Percentiles rank a stretch among this genome's conserved stretches.
phyloP scores from a whole-genome alignment of 2,888 invertebrate genomes.

The Aphrophora alni region DNA sequence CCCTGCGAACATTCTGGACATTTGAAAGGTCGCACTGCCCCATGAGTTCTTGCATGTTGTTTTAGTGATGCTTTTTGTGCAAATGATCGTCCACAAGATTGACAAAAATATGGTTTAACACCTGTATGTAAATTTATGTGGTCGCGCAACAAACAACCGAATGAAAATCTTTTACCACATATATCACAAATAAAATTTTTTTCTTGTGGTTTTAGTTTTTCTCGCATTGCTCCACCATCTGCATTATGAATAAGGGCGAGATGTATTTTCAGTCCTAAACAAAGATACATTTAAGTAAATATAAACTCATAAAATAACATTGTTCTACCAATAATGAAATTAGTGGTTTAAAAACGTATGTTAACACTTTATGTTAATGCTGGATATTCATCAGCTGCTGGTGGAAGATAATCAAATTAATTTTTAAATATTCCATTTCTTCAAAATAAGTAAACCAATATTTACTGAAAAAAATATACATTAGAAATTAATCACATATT shows the following conservation, averaged over 20 bases:
- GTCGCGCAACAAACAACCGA: conserved; percentile 40
- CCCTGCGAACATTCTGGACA: conserved; percentile 41
- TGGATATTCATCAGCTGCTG: too few relatives aligned
- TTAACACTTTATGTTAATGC: too few relatives aligned
- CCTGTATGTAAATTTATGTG: conserved; percentile 43
- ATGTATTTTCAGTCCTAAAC: conserved; percentile 21
- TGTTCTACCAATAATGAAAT: too few relatives aligned
- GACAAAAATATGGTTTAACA: conserved; percentile 43
- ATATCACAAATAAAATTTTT: conserved; percentile 38
- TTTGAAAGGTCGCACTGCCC: conserved; percentile 27
- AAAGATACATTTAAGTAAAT: not conserved
- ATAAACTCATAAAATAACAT: too few relatives aligned
- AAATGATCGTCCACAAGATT: conserved; percentile 41
- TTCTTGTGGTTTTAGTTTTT: conserved; percentile 25
- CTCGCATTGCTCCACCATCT: not conserved
- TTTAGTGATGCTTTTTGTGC: conserved; percentile 42
- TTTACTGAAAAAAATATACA: too few relatives aligned
- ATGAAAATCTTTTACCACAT: conserved; percentile 44
- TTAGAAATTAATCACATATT: too few relatives aligned
- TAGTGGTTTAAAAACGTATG: too few relatives aligned
- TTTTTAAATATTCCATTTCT: too few relatives aligned
- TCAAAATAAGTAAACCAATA: too few relatives aligned
- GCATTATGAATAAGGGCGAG: not conserved
- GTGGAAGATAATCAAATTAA: too few relatives aligned
- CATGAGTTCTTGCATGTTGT: conserved; percentile 43